These are phyloP conservation scores for Cantharis flavilabris DNA, from an alignment of 2,888 invertebrate genomes.

Conservation along the genomic window DNA sequence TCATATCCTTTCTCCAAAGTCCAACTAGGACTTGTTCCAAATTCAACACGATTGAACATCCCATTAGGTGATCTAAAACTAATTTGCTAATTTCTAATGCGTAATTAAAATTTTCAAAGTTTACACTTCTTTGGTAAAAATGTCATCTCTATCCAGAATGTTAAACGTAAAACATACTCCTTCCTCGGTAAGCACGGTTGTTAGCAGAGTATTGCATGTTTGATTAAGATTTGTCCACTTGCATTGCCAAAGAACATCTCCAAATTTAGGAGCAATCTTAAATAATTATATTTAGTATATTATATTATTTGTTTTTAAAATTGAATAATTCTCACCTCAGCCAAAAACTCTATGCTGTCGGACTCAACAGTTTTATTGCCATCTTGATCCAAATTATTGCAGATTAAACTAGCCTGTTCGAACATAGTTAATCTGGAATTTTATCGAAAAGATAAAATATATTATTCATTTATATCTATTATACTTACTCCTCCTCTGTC, in stretches of 20 bases:
- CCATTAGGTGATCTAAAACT: not conserved
- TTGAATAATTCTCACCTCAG: conserved; percentile 53
- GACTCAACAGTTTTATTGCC: conserved; percentile 60
- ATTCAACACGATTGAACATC: not conserved
- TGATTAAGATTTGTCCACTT: conserved; percentile 49
- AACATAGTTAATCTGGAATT: conserved; percentile 11
- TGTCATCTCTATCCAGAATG: conserved; percentile 64
- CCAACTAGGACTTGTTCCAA: conserved; percentile 58
- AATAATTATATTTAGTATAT: not conserved
- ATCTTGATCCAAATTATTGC: conserved; percentile 60
- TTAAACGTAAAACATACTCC: conserved; percentile 77
- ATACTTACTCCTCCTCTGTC: conserved; percentile 61
- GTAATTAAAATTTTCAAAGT: not conserved
- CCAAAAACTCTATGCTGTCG: conserved; percentile 62
- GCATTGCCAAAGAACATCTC: conserved; percentile 16
- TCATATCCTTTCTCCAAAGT: conserved; percentile 69
- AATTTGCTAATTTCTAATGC: not conserved
- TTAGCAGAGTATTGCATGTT: conserved; percentile 65
- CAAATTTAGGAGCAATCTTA: conserved; percentile 18
- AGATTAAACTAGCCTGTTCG: conserved; percentile 60
- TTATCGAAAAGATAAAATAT: not conserved
- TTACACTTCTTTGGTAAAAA: conserved; percentile 65
- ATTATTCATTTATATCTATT: not conserved
- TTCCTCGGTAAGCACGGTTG: conserved; percentile 71
- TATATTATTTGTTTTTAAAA: not conserved